Evolutionary conservation across 1,140 invertebrate genomes (phyloP).

Genomic region (Hetaerina americana): DNA sequence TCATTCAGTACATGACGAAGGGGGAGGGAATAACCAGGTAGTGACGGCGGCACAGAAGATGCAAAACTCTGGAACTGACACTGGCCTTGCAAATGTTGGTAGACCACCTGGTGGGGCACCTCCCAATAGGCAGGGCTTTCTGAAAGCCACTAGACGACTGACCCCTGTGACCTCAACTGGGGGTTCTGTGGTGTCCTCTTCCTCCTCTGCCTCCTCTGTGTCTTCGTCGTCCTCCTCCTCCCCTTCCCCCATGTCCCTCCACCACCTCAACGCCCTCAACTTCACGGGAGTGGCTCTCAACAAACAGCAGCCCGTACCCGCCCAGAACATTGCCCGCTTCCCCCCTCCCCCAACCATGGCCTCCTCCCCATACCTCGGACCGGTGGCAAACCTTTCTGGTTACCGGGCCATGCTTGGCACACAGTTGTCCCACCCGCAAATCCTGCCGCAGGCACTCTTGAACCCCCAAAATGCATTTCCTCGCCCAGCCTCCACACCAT

Average conservation of each 20-base stretch:
- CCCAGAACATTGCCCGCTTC: slow-evolving; percentile 11
- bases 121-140: not conserved
- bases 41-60: not conserved
- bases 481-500: not conserved
- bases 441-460: slow-evolving; percentile 8
- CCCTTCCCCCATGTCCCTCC: slow-evolving; percentile 20
- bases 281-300: slow-evolving; percentile 68
- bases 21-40: not conserved
- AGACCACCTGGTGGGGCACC: not conserved
- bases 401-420: slow-evolving; percentile 24
- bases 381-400: slow-evolving; percentile 22
- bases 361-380: slow-evolving; percentile 24
- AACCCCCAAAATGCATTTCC: not conserved
- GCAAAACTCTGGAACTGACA: not conserved
- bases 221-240: not conserved
- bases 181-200: not conserved
- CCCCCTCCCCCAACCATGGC: slow-evolving; percentile 22
- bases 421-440: slow-evolving; percentile 28
- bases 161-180: not conserved
- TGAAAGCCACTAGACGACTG: not conserved
- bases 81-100: not conserved
- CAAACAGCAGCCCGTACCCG: slow-evolving; percentile 33
- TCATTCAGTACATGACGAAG: slow-evolving; percentile 7
- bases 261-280: slow-evolving; percentile 46
- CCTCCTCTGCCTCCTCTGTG: not conserved